phyloP scores from a whole-genome alignment of 2,888 invertebrate genomes.

The Patella caerulea region DNA sequence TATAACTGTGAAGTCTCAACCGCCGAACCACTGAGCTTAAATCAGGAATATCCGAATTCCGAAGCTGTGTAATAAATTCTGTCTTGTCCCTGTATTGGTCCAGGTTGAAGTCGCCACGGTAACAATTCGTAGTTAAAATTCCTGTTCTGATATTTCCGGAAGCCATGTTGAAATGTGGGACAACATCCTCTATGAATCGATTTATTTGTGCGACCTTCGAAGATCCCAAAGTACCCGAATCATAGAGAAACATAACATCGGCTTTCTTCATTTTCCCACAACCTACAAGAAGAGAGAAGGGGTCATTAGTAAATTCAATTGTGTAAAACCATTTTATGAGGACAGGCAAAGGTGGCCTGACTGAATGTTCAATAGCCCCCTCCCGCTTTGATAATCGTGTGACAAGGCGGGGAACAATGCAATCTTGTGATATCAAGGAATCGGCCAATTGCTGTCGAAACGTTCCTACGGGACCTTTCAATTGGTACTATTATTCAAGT shows the following conservation, averaged over 20 bases:
- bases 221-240: conserved; percentile 29
- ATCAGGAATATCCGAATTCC: not conserved
- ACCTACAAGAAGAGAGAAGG: not conserved
- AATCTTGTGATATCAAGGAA: too few species aligned
- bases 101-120: conserved; percentile 45
- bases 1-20: not conserved
- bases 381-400: too few species aligned
- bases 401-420: too few species aligned
- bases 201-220: conserved; percentile 34
- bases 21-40: not conserved
- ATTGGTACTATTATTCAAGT: too few species aligned
- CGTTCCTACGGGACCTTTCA: too few species aligned
- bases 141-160: conserved; percentile 52
- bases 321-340: too few species aligned
- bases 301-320: not conserved
- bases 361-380: too few species aligned
- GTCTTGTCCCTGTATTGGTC: conserved; percentile 31
- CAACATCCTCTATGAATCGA: conserved; percentile 47
- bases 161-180: conserved; percentile 48
- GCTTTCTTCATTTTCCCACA: not conserved
- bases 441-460: too few species aligned
- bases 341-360: too few species aligned
- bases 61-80: not conserved
- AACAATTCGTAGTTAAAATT: conserved; percentile 50
- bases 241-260: not conserved